Evolutionary conservation across 23 tunicate genomes (phyloP), one percentile per base, ranked within the genome.

Genomic region (Ascidia mentula): DNA sequence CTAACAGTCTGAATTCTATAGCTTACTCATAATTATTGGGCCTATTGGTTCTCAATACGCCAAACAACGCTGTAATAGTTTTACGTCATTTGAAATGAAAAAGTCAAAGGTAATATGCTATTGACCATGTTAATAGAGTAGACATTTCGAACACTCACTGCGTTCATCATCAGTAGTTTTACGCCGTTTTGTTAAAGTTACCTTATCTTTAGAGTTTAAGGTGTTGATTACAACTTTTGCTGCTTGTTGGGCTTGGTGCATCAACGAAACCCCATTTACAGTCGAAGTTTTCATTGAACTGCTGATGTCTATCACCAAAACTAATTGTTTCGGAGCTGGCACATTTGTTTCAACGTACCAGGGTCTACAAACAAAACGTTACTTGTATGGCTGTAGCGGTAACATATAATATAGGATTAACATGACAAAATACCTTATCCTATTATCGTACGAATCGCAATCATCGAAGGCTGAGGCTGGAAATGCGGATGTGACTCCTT

Each of bases 271-370:
- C 28, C 92, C 86, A 53, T 53, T 53, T 53, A 28, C 7, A 9
- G 13, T 5, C 12, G 65, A 53, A 20, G 65, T 53, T 53, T 28
- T 26, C 93, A 88, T 88, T 15, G 93, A 82, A 36, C 87, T 87
- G 73, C 93, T 88, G 12, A 46, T 82, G 45, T 88, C 93, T 30
- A 88, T 82, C 0, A 88, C 80, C 15, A 88, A 26, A 18, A 88
- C 84, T 3, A 88, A 69, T 26, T 88, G 75, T 72, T 88, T 88
- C 15, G 93, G 46, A 26, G 45, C 76, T 13, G 93, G 87, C 34
- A 83, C 85, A 72, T 78, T 77, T 59, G 93, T 72, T 88, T 88
- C 87, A 9, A 88, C 93, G 74, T 88, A 88, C 75, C 86, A 88
- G 18, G 93, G 93, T 75, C 93, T 88, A 6, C 13, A 9, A 9